phyloP scores from a whole-genome alignment of 2,888 invertebrate species.

The Callosobruchus maculatus region DNA sequence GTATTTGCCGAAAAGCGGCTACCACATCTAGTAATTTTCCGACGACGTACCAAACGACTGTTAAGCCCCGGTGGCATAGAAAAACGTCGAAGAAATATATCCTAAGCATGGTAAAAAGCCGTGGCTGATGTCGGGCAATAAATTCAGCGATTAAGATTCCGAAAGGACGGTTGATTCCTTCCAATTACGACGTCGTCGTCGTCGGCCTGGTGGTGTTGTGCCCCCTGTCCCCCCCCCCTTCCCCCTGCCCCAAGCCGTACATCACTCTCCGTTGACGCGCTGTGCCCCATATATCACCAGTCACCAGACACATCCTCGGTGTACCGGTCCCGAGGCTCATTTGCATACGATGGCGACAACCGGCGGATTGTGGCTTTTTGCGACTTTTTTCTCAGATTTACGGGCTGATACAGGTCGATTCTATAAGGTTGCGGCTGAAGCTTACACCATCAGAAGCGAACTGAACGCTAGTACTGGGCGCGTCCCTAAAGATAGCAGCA shows the following conservation, averaged over 20 bases:
- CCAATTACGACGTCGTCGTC: background rate
- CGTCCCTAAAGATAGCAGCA: no score
- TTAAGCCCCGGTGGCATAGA: background rate
- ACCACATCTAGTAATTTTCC: no score
- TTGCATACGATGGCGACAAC: background rate
- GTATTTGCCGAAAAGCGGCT: no score
- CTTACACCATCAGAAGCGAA: no score
- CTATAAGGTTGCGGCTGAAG: background rate
- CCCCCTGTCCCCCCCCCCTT: no score
- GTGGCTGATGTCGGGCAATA: background rate
- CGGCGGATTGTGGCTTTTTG: background rate
- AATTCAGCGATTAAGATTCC: background rate
- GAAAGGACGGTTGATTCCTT: background rate
- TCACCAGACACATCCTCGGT: background rate
- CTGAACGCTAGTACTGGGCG: no score
- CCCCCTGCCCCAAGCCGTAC: background rate
- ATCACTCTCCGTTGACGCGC: slow-evolving; percentile 1
- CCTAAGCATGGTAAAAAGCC: background rate
- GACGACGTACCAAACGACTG: background rate
- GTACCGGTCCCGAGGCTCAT: background rate
- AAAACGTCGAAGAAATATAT: background rate
- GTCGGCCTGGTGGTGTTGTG: background rate
- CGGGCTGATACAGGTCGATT: background rate
- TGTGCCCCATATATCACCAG: background rate
- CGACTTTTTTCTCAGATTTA: background rate